Evolutionary conservation across 2,888 invertebrate genomes (phyloP).

Genomic region (Ischnura elegans): DNA sequence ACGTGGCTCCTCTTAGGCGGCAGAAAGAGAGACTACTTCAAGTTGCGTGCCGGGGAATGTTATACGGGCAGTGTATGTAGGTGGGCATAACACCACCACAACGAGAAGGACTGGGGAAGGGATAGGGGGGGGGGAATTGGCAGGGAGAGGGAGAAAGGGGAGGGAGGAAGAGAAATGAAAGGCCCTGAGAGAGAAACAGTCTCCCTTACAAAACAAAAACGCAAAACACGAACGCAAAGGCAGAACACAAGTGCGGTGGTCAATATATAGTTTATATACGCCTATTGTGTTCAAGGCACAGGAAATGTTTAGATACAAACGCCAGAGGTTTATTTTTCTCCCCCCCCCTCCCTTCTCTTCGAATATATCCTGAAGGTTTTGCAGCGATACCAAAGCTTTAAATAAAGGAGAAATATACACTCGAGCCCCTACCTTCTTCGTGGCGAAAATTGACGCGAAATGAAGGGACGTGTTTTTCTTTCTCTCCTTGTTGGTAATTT

Average conservation of each 20-base stretch:
- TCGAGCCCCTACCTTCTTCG: not conserved
- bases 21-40: slow-evolving; percentile 61
- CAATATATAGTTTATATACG: not conserved
- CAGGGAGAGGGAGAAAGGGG: no score
- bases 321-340: not conserved
- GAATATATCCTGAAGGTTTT: not conserved
- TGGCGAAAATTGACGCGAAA: not conserved
- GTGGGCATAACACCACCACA: not conserved
- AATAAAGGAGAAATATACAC: not conserved
- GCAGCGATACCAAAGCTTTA: not conserved
- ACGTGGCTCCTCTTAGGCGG: slow-evolving; percentile 64
- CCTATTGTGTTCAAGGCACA: not conserved
- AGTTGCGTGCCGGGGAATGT: slow-evolving; percentile 47
- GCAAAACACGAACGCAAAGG: not conserved
- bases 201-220: not conserved
- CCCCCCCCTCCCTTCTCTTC: no score
- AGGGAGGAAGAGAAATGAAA: not conserved
- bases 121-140: not conserved
- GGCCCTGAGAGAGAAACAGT: not conserved
- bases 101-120: not conserved
- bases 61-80: slow-evolving; percentile 36
- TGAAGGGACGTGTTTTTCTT: not conserved
- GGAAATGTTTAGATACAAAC: not conserved
- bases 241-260: not conserved
- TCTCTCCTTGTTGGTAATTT: not conserved